Evolutionary conservation across 1,140 invertebrate genomes (phyloP).

Genomic region (Leptopilina clavipes): DNA sequence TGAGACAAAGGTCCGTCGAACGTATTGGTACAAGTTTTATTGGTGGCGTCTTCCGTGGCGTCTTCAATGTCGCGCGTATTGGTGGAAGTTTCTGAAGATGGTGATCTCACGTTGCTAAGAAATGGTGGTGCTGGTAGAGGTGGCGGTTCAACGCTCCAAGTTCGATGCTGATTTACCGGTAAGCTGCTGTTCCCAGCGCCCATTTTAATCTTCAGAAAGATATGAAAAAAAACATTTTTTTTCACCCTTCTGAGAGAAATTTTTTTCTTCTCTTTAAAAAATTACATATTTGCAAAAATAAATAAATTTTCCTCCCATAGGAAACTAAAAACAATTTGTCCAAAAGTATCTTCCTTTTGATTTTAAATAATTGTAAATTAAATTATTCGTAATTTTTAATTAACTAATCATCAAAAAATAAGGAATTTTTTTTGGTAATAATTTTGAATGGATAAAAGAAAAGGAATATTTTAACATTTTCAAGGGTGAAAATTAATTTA

Average conservation of each 20-base stretch:
- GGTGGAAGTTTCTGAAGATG: conserved; percentile 41
- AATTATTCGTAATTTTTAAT: too few relatives aligned
- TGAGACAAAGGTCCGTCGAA: conserved; percentile 31
- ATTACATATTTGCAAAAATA: too few relatives aligned
- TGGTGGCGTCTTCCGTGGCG: conserved; percentile 39
- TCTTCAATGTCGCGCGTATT: conserved; percentile 48
- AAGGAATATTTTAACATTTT: too few relatives aligned
- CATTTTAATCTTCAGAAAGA: conserved; percentile 39
- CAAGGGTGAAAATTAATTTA: conserved; percentile 35
- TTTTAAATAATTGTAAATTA: too few relatives aligned
- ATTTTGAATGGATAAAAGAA: too few relatives aligned
- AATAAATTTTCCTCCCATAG: too few relatives aligned
- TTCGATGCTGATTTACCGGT: conserved; percentile 42
- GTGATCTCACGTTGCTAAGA: conserved; percentile 35
- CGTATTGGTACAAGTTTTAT: conserved; percentile 23
- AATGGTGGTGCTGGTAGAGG: conserved; percentile 49
- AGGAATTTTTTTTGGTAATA: too few relatives aligned
- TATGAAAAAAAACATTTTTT: conserved; percentile 3
- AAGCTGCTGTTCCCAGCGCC: conserved; percentile 47
- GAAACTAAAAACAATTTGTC: too few relatives aligned
- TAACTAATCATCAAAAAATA: too few relatives aligned
- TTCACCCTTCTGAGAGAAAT: neutral
- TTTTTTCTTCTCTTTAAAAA: neutral
- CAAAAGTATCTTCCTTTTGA: too few relatives aligned
- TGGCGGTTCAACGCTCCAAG: conserved; percentile 46